Conservation (phyloP, 2,113 vertebrate genomes). For the Lycaon pictus region DNA sequence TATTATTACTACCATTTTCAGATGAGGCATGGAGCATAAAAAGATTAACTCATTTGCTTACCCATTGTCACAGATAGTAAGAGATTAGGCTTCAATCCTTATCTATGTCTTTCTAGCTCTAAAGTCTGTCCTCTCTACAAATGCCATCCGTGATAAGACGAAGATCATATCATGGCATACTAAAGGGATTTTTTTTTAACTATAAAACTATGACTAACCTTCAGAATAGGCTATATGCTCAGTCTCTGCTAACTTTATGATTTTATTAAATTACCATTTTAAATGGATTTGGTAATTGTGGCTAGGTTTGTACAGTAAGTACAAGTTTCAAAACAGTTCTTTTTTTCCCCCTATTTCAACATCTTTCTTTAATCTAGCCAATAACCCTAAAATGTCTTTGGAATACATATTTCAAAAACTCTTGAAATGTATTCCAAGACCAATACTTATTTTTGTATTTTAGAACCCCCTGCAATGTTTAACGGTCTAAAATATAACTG, state of each 20-base stretch:
- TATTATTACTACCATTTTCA: background rate
- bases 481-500: conserved; percentile 63
- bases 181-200: conserved; percentile 12
- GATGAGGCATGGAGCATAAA: background rate
- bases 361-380: conserved; percentile 64
- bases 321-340: conserved; percentile 58
- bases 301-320: conserved; percentile 42
- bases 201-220: conserved; percentile 1
- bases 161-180: background rate
- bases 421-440: conserved; percentile 63
- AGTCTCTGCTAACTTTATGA: background rate
- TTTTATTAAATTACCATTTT: conserved; percentile 63
- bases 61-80: background rate
- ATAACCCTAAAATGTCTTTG: conserved; percentile 59
- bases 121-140: background rate
- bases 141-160: background rate
- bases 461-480: conserved; percentile 64
- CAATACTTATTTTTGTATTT: conserved; percentile 71
- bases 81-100: background rate
- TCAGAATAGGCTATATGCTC: background rate
- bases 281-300: conserved; percentile 42
- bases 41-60: background rate
- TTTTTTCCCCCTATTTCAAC: background rate
- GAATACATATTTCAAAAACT: conserved; percentile 57
- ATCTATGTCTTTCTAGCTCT: background rate